Evolutionary conservation across 2,888 invertebrate species (phyloP).

Genomic region (Girardia tigrina): DNA sequence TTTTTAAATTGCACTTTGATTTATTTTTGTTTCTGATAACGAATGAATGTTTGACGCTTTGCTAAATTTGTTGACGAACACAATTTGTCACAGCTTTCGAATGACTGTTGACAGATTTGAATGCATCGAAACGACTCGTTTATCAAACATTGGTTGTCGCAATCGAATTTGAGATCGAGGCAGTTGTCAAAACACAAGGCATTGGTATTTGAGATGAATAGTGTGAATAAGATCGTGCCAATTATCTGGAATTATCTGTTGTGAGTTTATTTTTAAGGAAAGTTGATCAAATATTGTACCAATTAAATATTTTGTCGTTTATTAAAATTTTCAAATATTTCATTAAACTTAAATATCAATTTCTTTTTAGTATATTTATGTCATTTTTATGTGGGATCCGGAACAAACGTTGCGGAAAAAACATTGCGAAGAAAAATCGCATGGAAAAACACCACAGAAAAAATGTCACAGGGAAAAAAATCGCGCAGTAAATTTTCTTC

Average conservation of each 20-base stretch:
- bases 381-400: too few relatives aligned
- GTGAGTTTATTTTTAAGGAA: too few relatives aligned
- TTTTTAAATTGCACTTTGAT: neutral
- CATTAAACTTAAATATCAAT: too few relatives aligned
- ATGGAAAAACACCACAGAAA: too few relatives aligned
- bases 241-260: neutral
- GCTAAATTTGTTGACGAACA: neutral
- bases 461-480: too few relatives aligned
- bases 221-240: neutral
- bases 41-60: neutral
- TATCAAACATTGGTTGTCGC: neutral
- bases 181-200: neutral
- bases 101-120: neutral
- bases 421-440: too few relatives aligned
- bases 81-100: neutral
- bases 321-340: too few relatives aligned
- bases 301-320: too few relatives aligned
- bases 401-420: too few relatives aligned
- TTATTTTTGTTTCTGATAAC: neutral
- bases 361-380: too few relatives aligned
- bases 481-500: too few relatives aligned
- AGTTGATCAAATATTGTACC: too few relatives aligned
- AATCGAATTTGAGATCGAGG: neutral
- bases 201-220: neutral
- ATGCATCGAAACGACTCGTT: neutral